Conservation (phyloP, 2,797 vertebrate species). For the Gila robusta region DNA sequence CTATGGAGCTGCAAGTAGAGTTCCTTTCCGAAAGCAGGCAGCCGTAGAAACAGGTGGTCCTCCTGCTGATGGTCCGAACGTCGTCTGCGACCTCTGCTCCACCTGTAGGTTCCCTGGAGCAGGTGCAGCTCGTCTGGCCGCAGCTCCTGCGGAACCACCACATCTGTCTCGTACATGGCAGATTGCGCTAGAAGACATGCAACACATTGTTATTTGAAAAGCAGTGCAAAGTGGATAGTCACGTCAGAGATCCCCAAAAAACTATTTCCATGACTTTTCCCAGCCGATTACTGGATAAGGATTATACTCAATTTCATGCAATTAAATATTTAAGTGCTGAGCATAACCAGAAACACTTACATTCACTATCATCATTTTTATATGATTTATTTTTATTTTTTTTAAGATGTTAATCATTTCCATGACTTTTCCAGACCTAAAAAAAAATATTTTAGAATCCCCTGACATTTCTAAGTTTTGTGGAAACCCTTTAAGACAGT, state of each 20-base stretch:
- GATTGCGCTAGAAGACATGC: conserved; percentile 67
- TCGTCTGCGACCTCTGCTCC: conserved; percentile 71
- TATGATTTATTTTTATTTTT: background rate
- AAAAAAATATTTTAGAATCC: conserved; percentile 14
- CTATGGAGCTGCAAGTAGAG: conserved; percentile 85
- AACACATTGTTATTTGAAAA: background rate
- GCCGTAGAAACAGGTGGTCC: conserved; percentile 80
- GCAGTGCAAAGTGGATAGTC: background rate
- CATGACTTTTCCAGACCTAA: background rate
- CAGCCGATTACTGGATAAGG: background rate
- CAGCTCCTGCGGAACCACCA: conserved; percentile 75
- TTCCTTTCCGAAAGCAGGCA: conserved; percentile 84
- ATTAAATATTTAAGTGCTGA: background rate
- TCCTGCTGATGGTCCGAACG: conserved; percentile 53
- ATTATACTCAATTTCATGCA: background rate
- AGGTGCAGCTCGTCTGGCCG: conserved; percentile 71
- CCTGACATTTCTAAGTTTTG: conserved; percentile 28
- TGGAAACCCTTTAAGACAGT: background rate
- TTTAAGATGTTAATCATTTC: background rate
- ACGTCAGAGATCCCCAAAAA: background rate
- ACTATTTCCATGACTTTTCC: background rate
- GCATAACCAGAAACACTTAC: background rate
- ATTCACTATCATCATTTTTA: background rate
- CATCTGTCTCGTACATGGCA: conserved; percentile 70
- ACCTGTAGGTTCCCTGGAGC: conserved; percentile 59